A percentile compares a stretch with the other conserved stretches of the same genome.
These are phyloP conservation scores for Spilosoma lubricipeda DNA, from an alignment of 2,888 invertebrate genomes.

Conservation along the genomic window DNA sequence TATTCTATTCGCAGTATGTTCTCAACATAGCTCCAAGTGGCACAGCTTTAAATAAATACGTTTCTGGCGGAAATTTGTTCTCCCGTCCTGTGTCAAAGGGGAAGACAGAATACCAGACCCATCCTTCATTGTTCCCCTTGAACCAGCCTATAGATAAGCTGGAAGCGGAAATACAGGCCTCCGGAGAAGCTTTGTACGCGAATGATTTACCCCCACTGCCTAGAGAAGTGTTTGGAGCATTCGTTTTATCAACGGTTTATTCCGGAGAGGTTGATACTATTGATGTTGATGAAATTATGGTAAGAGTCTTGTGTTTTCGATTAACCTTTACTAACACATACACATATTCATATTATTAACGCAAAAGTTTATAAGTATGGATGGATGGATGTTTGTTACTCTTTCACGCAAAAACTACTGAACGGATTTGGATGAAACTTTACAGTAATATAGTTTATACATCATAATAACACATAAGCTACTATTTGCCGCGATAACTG, in stretches of 20 bases:
- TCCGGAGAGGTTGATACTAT: constrained; percentile 86
- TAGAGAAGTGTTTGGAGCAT: constrained; percentile 89
- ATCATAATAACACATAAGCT: no score
- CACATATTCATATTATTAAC: no score
- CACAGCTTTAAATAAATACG: constrained; percentile 67
- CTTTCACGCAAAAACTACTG: no score
- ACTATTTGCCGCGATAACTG: no score
- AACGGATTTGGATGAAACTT: no score
- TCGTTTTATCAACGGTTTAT: constrained; percentile 87
- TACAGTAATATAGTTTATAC: no score
- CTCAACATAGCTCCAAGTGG: constrained; percentile 82
- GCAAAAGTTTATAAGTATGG: no score
- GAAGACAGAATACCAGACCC: constrained; percentile 86
- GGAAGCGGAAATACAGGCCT: constrained; percentile 86
- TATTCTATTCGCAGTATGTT: constrained; percentile 75
- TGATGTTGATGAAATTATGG: constrained; percentile 87
- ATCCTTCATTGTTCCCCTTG: constrained; percentile 88
- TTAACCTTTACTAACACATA: not conserved
- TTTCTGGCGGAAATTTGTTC: constrained; percentile 83
- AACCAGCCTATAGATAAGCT: constrained; percentile 89
- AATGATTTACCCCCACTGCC: constrained; percentile 87
- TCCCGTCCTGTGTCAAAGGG: constrained; percentile 87
- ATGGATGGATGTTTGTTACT: no score
- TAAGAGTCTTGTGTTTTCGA: constrained; percentile 58
- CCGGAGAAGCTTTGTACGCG: constrained; percentile 89